A percentile compares a stretch with the other conserved stretches of the same genome.
Evolutionary conservation across 1,140 invertebrate genomes (phyloP).

Genomic region (Antheraea pernyi): DNA sequence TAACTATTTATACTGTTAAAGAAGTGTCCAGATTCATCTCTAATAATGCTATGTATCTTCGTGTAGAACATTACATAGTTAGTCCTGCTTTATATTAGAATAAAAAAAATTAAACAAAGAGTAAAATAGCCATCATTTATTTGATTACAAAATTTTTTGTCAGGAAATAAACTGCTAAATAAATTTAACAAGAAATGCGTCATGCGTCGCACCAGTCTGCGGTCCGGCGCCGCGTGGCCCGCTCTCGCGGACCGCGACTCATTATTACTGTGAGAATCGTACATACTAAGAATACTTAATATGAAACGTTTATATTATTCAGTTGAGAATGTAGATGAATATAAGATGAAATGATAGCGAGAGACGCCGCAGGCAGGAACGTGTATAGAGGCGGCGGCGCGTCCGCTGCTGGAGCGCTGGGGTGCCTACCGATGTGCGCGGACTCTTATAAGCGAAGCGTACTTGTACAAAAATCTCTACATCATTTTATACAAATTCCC

Average conservation of each 20-base stretch:
- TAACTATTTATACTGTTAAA: too few species aligned
- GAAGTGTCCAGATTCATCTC: too few species aligned
- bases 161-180: conserved; percentile 74
- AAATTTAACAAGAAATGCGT: conserved; percentile 68
- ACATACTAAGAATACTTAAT: conserved; percentile 26
- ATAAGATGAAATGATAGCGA: conserved; percentile 29
- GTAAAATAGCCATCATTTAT: conserved; percentile 74
- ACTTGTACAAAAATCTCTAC: conserved; percentile 39
- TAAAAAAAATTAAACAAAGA: conserved; percentile 46
- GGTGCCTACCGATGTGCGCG: too few species aligned
- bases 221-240: conserved; percentile 14
- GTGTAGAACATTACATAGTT: too few species aligned
- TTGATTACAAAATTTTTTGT: conserved; percentile 73
- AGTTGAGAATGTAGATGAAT: conserved; percentile 30
- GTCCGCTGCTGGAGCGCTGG: too few species aligned
- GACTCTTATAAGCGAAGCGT: conserved; percentile 33
- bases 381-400: too few species aligned
- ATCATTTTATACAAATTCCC: conserved; percentile 27
- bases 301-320: conserved; percentile 27
- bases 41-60: too few species aligned
- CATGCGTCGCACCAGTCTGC: conserved; percentile 23
- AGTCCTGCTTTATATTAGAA: too few species aligned
- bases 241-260: too few species aligned
- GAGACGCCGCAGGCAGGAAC: background rate
- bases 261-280: conserved; percentile 7